Base-by-base conservation (phyloP, 2,113 vertebrate species). In the Bubo scandiacus region DNA sequence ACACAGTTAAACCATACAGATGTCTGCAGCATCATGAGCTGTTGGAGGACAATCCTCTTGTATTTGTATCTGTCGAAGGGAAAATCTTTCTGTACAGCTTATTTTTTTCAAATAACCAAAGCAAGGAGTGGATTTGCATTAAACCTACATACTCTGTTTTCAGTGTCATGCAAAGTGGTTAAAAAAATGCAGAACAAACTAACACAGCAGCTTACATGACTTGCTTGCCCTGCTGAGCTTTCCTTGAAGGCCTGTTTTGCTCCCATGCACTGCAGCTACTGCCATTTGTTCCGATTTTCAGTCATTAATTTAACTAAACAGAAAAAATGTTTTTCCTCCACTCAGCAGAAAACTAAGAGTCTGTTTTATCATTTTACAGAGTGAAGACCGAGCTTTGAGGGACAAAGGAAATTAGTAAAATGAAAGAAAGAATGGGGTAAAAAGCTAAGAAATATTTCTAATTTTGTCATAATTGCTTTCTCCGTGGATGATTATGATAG, bases 391-490 rank as follows among this genome's bases (percentile, higher is more conserved):
- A 59, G 92, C 26, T 88, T 34, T 81, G 15, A 38, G n/a, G 59
- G 47, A 94, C 0, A 3, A 92, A 95, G 59, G 29, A 91, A 94
- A 91, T 57, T 45, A 57, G 32, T 26, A 62, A 86, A 83, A 63
- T 20, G 14, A 65, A 90, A 82, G 40, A 79, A 95, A 68, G 78
- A 93, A 68, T 6, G 15, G 45, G 23, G 20, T 32, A 47, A 94
- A 94, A 77, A 58, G 36, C 47, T 27, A 81, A 85, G 63, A 93
- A 88, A 74, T 82, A 79, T 66, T 92, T 90, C 88, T 91, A 74
- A 95, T 96, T 90, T 95, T 86, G 29, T 52, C 3, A 0, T 92
- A 93, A 96, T 94, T 90, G 55, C 90, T 97, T 97, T 97, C 93
- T 91, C 74, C 5, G 6, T 88, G 75, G 75, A 34, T 83, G 89